Conservation (phyloP, 2,113 vertebrate genomes). For the Cyanocitta stelleri region DNA sequence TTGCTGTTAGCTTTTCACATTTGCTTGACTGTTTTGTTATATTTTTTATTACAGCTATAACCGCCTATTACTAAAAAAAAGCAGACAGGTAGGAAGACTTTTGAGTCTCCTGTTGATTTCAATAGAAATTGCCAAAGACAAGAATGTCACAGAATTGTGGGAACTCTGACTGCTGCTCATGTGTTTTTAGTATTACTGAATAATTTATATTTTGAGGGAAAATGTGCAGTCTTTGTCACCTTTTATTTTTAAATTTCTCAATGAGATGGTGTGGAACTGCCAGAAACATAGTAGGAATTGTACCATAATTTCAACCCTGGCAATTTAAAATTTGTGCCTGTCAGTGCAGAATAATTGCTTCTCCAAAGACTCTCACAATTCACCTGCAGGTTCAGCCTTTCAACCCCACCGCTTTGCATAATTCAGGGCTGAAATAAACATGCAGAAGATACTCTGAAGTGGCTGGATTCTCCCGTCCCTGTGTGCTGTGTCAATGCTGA, state of each 20-base stretch:
- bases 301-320: background rate
- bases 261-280: background rate
- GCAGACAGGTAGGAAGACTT: background rate
- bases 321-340: background rate
- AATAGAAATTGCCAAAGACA: background rate
- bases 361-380: background rate
- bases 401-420: background rate
- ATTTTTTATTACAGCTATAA: background rate
- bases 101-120: background rate
- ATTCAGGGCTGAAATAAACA: background rate
- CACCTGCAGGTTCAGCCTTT: background rate
- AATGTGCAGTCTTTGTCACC: background rate
- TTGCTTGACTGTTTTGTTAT: background rate
- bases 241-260: background rate
- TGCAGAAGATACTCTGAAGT: fast-evolving
- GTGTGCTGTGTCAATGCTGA: background rate
- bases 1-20: background rate
- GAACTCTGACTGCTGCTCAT: background rate
- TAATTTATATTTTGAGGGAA: background rate
- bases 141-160: background rate
- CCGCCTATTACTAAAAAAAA: background rate
- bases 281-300: background rate
- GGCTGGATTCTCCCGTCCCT: fast-evolving
- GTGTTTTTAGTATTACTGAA: background rate
- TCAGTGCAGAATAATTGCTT: constrained; percentile 18